Percentiles rank a stretch among this genome's conserved stretches.
Evolutionary conservation across 2,888 invertebrate species (phyloP).

Genomic region (Tiliacea aurago): DNA sequence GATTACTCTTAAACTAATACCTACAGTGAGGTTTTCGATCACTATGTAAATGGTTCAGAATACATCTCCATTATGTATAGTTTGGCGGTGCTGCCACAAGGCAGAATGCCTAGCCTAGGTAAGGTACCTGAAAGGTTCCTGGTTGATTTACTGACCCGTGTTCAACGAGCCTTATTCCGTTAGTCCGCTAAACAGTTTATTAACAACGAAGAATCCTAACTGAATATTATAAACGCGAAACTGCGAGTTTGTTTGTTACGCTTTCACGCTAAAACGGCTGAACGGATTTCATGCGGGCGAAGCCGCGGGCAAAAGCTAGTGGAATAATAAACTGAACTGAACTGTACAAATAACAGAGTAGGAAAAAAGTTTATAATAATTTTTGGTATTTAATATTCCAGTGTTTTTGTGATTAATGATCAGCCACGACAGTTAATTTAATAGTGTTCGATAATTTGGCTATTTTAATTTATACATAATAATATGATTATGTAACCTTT

Average conservation of each 20-base stretch:
- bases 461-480: not conserved
- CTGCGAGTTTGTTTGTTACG: no score
- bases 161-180: slow-evolving; percentile 9
- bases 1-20: slow-evolving; percentile 50
- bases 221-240: no score
- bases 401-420: no score
- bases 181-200: slow-evolving; percentile 1
- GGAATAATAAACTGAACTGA: not conserved
- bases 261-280: no score
- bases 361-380: not conserved
- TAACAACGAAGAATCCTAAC: not conserved
- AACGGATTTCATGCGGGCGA: no score
- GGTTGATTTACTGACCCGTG: slow-evolving; percentile 25
- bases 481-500: not conserved
- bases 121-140: slow-evolving; percentile 11
- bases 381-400: not conserved
- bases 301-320: no score
- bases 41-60: slow-evolving; percentile 49
- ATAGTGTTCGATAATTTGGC: not conserved
- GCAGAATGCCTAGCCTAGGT: slow-evolving; percentile 2
- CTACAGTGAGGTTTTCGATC: slow-evolving; percentile 4
- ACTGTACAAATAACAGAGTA: not conserved
- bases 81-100: slow-evolving; percentile 4
- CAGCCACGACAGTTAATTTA: no score
- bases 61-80: slow-evolving; percentile 23